These are phyloP conservation scores for Ernsta delagoae DNA, from an alignment of 2,888 invertebrate species.

Conservation along the genomic window DNA sequence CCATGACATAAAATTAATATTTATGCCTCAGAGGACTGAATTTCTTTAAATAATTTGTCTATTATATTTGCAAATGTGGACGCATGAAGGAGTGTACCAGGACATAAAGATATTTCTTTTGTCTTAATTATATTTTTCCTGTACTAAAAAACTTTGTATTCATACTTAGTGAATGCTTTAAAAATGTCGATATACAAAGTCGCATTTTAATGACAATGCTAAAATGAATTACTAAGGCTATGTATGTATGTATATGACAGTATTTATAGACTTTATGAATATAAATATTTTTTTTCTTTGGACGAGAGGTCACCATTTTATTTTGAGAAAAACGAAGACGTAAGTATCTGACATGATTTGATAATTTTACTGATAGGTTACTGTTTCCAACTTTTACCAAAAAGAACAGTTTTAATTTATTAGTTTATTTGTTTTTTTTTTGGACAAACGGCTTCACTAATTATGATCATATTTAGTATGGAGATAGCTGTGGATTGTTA, in stretches of 20 bases:
- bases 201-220: background rate
- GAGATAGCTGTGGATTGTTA: no score
- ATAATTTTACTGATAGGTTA: no score
- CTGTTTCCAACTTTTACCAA: no score
- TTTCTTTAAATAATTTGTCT: conserved; percentile 34
- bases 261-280: conserved; percentile 6
- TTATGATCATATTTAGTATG: no score
- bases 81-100: conserved; percentile 2
- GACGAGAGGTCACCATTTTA: background rate
- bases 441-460: no score
- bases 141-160: background rate
- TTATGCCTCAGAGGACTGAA: conserved; percentile 25
- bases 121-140: conserved; percentile 4
- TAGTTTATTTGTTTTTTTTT: no score
- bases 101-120: background rate
- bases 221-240: background rate
- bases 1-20: conserved; percentile 37
- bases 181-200: background rate
- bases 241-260: background rate
- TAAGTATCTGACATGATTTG: no score
- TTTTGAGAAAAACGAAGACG: no score
- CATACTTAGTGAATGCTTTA: background rate
- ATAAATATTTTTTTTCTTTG: background rate
- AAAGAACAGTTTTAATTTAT: no score
- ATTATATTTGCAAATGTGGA: conserved; percentile 33